Evolutionary conservation across 2,888 invertebrate species (phyloP), one percentile per base, ranked within the genome.

Genomic region (Tuta absoluta): DNA sequence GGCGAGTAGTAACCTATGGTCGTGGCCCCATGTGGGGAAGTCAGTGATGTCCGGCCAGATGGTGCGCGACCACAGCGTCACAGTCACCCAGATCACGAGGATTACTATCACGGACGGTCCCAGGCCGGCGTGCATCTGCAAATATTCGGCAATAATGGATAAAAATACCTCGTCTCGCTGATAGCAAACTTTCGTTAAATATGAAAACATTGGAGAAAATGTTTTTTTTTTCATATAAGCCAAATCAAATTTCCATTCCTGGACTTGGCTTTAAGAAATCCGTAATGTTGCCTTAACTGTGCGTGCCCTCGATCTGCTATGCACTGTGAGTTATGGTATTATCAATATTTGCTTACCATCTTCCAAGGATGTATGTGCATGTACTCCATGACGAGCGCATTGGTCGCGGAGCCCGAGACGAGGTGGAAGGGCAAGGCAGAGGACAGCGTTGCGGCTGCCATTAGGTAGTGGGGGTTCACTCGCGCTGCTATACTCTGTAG

Each of bases 371-470:
- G 81, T 66, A 89, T 85, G 45, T 84, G 78, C 0, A 82, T 77
- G 60, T 89, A 88, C 0, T 84, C 75, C 0, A 80, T 74, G 0
- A 88, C 85, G 80, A 89, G 76, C 1, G 88, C 85, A 64, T 87
- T 80, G 3, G 76, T 79, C 0, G 89, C 82, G 0, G 84, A 69
- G 0, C 87, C 84, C 0, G 82, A 77, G 37, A 78, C 73, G 48
- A 88, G 56, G 68, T 87, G 87, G 75, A 86, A 88, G 0, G 89
- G 80, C 37, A 87, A 62, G 0, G 84, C 82, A 60, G 78, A 75
- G 12, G 83, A 72, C 1, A 88, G 72, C 0, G 82, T 79, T 0
- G 82, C 83, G 0, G 86, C 82, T 71, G 85, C 71, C 88, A 89
- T 86, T 67, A 86, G 69, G 66, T 79, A 86, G 61, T 85, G 82